These are phyloP conservation scores for Nomada flava DNA, from an alignment of 2,888 invertebrate genomes.

Conservation along the genomic window DNA sequence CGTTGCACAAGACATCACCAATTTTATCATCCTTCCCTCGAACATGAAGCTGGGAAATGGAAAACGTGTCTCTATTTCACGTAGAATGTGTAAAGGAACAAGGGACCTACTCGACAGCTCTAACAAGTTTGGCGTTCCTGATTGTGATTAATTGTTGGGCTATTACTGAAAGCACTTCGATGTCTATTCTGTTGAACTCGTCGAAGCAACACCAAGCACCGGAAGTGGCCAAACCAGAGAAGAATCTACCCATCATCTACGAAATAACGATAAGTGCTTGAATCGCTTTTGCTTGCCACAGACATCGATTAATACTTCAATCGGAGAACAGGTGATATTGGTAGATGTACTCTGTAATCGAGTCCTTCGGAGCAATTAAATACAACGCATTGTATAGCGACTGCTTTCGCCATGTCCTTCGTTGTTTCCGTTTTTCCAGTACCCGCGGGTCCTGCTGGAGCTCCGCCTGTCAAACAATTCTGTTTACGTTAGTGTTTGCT, in stretches of 20 bases:
- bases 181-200: constrained; percentile 96
- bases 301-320: no score
- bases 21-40: constrained; percentile 94
- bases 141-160: constrained; percentile 96
- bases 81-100: no score
- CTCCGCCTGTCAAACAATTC: constrained; percentile 87
- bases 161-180: constrained; percentile 95
- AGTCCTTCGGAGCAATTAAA: constrained; percentile 95
- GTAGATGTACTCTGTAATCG: constrained; percentile 84
- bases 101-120: constrained; percentile 84
- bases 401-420: constrained; percentile 94
- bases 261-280: neutral
- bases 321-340: neutral
- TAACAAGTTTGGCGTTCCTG: constrained; percentile 92
- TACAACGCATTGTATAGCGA: constrained; percentile 95
- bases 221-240: constrained; percentile 94
- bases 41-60: constrained; percentile 90
- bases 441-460: constrained; percentile 95
- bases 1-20: constrained; percentile 92
- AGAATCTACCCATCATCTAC: constrained; percentile 96
- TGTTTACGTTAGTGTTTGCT: no score
- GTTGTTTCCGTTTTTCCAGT: constrained; percentile 97
- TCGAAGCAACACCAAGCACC: constrained; percentile 98
- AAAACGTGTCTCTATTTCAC: neutral
- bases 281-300: neutral